Evolutionary conservation across 2,888 invertebrate genomes (phyloP).

Genomic region (Xestia xanthographa): DNA sequence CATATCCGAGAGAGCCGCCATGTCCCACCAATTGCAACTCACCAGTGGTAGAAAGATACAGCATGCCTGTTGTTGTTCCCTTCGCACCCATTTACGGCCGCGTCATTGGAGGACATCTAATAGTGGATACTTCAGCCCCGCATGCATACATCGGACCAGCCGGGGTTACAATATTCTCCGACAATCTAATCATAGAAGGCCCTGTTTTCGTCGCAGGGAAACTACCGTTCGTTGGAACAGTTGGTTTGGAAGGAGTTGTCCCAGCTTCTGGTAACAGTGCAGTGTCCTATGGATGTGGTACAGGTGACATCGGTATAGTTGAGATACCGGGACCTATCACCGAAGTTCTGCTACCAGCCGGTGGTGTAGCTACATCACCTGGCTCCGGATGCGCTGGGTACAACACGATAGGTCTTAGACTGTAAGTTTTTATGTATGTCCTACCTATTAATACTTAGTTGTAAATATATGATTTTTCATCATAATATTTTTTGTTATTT

Average conservation of each 20-base stretch:
- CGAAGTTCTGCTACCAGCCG: slow-evolving; percentile 19
- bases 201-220: slow-evolving; percentile 70
- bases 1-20: slow-evolving; percentile 9
- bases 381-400: slow-evolving; percentile 6
- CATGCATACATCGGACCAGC: slow-evolving; percentile 49
- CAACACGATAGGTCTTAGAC: slow-evolving; percentile 19
- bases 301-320: slow-evolving; percentile 49
- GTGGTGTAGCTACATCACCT: background rate
- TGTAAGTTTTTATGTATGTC: slow-evolving; percentile 7
- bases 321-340: slow-evolving; percentile 4
- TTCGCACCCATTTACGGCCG: slow-evolving; percentile 43
- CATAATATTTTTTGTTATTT: slow-evolving; percentile 3
- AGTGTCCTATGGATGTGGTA: slow-evolving; percentile 60
- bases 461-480: slow-evolving; percentile 21
- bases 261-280: slow-evolving; percentile 68
- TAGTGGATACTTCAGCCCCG: slow-evolving; percentile 61
- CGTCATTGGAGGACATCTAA: slow-evolving; percentile 58
- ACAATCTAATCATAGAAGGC: slow-evolving; percentile 72
- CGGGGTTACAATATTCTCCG: slow-evolving; percentile 67
- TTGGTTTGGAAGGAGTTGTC: slow-evolving; percentile 71
- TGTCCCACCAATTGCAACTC: slow-evolving; percentile 21
- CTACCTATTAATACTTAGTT: background rate
- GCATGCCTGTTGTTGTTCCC: slow-evolving; percentile 16
- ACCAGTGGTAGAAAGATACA: slow-evolving; percentile 24
- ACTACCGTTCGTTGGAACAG: slow-evolving; percentile 73